These are phyloP conservation scores for Cryptus viduatorius DNA, from an alignment of 2,888 invertebrate genomes.

Conservation along the genomic window DNA sequence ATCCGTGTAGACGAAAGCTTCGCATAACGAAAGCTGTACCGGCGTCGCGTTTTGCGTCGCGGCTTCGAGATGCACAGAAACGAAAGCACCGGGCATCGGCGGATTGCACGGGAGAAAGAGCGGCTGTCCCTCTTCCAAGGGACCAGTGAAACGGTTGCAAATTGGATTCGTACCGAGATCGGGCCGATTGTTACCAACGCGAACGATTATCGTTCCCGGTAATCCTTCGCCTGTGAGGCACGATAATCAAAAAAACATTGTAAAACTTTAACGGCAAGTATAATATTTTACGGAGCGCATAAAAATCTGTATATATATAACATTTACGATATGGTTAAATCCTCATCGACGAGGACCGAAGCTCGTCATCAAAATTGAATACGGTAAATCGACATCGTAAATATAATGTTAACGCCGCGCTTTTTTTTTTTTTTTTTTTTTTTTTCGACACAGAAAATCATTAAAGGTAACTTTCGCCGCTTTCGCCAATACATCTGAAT, in stretches of 20 bases:
- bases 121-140: constrained; percentile 95
- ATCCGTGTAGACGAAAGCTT: constrained; percentile 97
- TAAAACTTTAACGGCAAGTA: too few species aligned
- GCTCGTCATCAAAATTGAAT: constrained; percentile 10
- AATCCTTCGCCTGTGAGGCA: constrained; percentile 88
- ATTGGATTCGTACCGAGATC: constrained; percentile 96
- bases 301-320: too few species aligned
- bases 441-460: background rate
- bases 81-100: constrained; percentile 97
- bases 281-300: too few species aligned
- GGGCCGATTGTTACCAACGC: constrained; percentile 96
- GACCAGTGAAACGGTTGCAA: constrained; percentile 95
- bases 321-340: too few species aligned
- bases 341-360: background rate
- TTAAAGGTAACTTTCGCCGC: constrained; percentile 18
- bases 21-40: constrained; percentile 94
- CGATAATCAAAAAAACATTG: background rate
- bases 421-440: background rate
- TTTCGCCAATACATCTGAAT: constrained; percentile 21
- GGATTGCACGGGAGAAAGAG: constrained; percentile 97
- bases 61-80: constrained; percentile 95
- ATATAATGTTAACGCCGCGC: background rate
- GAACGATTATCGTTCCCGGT: constrained; percentile 94
- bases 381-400: constrained; percentile 11
- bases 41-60: constrained; percentile 88